Percentiles rank a stretch among this genome's conserved stretches.
phyloP scores from a whole-genome alignment of 2,797 vertebrate genomes.

The Vipera ursinii region DNA sequence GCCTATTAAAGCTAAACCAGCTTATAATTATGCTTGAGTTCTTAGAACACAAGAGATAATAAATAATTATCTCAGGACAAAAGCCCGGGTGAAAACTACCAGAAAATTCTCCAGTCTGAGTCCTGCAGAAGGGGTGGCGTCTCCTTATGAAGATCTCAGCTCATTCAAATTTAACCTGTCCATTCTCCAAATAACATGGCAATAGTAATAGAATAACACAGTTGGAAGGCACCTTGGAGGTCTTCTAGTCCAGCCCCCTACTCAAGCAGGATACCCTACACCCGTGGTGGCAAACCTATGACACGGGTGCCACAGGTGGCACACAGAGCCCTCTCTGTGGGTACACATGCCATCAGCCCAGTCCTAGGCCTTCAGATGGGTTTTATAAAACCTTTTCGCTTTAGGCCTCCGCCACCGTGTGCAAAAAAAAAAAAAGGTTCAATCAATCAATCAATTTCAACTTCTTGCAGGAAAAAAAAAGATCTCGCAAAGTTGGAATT shows the following conservation, averaged over 20 bases:
- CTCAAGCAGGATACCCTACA: neutral
- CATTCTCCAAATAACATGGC: neutral
- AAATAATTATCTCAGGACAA: neutral
- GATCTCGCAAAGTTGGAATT: no score
- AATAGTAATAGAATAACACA: neutral
- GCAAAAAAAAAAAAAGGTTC: no score
- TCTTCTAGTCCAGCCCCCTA: neutral
- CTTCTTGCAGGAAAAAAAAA: no score
- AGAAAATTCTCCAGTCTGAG: neutral
- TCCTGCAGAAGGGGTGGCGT: neutral
- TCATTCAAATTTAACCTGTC: neutral
- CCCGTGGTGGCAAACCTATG: no score
- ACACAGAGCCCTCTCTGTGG: no score
- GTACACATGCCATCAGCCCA: no score
- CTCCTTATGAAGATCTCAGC: neutral
- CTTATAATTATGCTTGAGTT: neutral
- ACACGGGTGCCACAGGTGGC: no score
- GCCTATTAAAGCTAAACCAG: neutral
- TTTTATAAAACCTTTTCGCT: no score
- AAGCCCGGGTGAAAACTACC: neutral
- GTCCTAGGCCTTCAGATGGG: no score
- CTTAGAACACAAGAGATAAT: neutral
- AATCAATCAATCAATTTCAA: no score
- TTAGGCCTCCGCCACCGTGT: no score
- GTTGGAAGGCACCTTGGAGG: neutral